These are phyloP conservation scores for Lophius americanus DNA, from an alignment of 2,797 vertebrate genomes.

Conservation along the genomic window DNA sequence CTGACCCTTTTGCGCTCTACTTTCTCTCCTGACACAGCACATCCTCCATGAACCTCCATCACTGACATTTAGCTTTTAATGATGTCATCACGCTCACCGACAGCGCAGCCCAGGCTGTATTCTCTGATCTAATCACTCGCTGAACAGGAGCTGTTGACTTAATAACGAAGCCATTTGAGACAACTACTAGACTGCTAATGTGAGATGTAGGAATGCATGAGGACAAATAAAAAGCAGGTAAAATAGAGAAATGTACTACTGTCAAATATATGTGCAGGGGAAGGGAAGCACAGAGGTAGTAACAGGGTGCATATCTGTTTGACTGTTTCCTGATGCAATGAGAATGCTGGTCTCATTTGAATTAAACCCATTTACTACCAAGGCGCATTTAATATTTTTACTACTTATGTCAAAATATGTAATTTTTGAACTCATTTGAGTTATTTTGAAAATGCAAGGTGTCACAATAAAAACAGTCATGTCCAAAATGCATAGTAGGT, in stretches of 20 bases:
- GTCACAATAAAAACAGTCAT: not conserved
- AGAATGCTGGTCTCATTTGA: not conserved
- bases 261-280: constrained; percentile 4
- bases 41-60: constrained; percentile 49
- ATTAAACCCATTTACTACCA: too few species aligned
- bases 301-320: constrained; percentile 6
- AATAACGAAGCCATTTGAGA: constrained; percentile 57
- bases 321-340: constrained; percentile 3
- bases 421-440: not conserved
- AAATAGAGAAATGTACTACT: constrained; percentile 33
- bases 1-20: constrained; percentile 28
- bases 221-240: constrained; percentile 42
- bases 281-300: not conserved
- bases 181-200: constrained; percentile 44
- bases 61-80: constrained; percentile 58
- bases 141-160: constrained; percentile 68
- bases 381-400: not conserved
- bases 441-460: not conserved
- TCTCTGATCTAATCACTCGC: constrained; percentile 70
- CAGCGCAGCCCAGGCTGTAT: constrained; percentile 41
- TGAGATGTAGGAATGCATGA: constrained; percentile 42
- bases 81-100: constrained; percentile 57
- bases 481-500: not conserved
- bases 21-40: constrained; percentile 44
- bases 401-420: not conserved